Evolutionary conservation across 2,113 vertebrate genomes (phyloP).

Genomic region (Melierax canorus): DNA sequence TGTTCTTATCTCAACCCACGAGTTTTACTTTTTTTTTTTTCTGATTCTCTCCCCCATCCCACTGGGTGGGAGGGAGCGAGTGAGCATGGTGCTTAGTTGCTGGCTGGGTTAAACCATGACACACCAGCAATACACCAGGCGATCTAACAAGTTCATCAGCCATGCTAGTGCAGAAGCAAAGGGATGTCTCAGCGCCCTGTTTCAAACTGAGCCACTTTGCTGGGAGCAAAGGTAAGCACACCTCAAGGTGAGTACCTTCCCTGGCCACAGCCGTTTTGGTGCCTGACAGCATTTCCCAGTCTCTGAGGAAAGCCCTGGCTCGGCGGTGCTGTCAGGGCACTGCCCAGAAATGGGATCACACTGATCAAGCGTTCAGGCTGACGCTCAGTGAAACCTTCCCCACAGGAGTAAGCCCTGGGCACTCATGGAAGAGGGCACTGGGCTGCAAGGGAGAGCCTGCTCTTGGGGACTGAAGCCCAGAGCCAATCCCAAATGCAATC

Average conservation of each 20-base stretch:
- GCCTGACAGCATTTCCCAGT: not conserved
- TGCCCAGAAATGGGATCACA: not conserved
- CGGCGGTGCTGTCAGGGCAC: not conserved
- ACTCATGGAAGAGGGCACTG: not conserved
- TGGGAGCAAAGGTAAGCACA: not conserved
- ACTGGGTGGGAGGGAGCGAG: too few relatives aligned
- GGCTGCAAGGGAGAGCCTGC: not conserved
- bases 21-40: too few relatives aligned
- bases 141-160: not conserved
- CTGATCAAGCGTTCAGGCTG: not conserved
- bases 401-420: not conserved
- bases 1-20: too few relatives aligned
- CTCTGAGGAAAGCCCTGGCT: not conserved
- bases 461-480: not conserved
- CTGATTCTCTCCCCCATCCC: too few relatives aligned
- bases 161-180: not conserved
- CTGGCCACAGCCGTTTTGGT: not conserved
- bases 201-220: not conserved
- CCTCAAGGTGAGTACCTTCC: not conserved
- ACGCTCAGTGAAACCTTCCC: accelerated
- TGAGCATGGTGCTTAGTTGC: too few relatives aligned
- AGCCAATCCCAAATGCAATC: not conserved
- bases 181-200: not conserved
- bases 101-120: too few relatives aligned
- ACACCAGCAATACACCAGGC: not conserved